Percentiles rank a stretch among this genome's conserved stretches.
phyloP scores from a whole-genome alignment of 2,797 vertebrate genomes.

The Esox masquinongy region DNA sequence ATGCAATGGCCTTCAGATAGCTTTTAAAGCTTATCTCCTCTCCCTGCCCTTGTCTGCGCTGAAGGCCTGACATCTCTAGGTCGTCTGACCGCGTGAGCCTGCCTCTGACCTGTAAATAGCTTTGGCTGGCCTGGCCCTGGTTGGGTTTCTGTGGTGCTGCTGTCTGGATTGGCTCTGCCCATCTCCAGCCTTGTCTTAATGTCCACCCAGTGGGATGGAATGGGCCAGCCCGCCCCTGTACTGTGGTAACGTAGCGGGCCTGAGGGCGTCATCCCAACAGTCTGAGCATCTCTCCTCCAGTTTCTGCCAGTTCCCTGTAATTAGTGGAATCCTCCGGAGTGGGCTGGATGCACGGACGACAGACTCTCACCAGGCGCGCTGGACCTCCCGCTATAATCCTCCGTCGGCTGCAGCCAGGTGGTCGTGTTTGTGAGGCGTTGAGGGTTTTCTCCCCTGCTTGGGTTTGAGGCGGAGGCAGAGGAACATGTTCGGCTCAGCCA shows the following conservation, averaged over 20 bases:
- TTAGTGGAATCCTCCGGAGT: conserved; percentile 63
- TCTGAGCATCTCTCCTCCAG: conserved; percentile 63
- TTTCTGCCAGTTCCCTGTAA: conserved; percentile 71
- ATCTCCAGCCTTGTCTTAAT: conserved; percentile 30
- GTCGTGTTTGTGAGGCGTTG: conserved; percentile 62
- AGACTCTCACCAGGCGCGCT: background rate
- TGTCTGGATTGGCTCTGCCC: background rate
- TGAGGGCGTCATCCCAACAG: conserved; percentile 70
- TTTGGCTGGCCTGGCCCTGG: background rate
- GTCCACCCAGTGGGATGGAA: conserved; percentile 16
- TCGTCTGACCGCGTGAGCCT: conserved; percentile 13
- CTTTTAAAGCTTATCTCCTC: background rate
- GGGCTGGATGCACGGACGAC: background rate
- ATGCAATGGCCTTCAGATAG: background rate
- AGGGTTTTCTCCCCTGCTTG: conserved; percentile 46
- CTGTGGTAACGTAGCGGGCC: conserved; percentile 61
- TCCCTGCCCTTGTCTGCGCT: background rate
- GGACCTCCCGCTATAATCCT: background rate
- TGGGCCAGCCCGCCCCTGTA: background rate
- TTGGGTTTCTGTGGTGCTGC: conserved; percentile 6
- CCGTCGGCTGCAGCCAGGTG: conserved; percentile 64
- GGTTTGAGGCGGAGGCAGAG: conserved; percentile 59
- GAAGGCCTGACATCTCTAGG: background rate
- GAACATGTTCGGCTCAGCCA: conserved; percentile 44
- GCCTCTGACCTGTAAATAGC: conserved; percentile 12